phyloP scores from a whole-genome alignment of 2,888 invertebrate genomes.

The Gortyna flavago region DNA sequence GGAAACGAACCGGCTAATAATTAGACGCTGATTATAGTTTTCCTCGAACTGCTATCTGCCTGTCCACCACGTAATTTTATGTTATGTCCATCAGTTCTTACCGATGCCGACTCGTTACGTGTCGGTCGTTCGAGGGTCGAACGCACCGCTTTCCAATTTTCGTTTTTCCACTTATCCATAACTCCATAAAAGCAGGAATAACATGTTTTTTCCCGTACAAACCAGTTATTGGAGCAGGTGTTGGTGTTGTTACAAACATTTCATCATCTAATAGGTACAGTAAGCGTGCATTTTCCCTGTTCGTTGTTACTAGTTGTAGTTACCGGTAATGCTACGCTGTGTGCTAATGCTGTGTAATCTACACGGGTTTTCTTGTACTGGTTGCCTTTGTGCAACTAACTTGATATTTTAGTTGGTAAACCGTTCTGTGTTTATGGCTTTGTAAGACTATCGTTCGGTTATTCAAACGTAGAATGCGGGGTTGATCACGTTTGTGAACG shows the following conservation, averaged over 20 bases:
- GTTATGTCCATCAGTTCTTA: constrained; percentile 50
- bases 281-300: constrained; percentile 64
- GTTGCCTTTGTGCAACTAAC: constrained; percentile 68
- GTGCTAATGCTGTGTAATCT: constrained; percentile 65
- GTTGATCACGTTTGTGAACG: constrained; percentile 58
- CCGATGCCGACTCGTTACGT: constrained; percentile 53
- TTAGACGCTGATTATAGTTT: constrained; percentile 52
- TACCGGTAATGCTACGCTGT: constrained; percentile 65
- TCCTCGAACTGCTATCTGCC: constrained; percentile 41
- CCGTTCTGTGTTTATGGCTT: constrained; percentile 54
- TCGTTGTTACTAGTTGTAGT: constrained; percentile 67
- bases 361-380: constrained; percentile 65
- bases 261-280: constrained; percentile 62
- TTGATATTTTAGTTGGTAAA: constrained; percentile 67
- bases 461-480: constrained; percentile 53
- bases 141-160: constrained; percentile 47
- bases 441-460: constrained; percentile 55
- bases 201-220: constrained; percentile 46
- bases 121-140: constrained; percentile 46
- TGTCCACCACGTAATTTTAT: constrained; percentile 32
- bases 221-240: constrained; percentile 58
- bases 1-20: constrained; percentile 39
- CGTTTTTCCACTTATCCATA: constrained; percentile 54
- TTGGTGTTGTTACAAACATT: constrained; percentile 56
- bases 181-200: constrained; percentile 46